phyloP scores from a whole-genome alignment of 2,113 vertebrate species.

The Brachyhypopomus occidentalis region DNA sequence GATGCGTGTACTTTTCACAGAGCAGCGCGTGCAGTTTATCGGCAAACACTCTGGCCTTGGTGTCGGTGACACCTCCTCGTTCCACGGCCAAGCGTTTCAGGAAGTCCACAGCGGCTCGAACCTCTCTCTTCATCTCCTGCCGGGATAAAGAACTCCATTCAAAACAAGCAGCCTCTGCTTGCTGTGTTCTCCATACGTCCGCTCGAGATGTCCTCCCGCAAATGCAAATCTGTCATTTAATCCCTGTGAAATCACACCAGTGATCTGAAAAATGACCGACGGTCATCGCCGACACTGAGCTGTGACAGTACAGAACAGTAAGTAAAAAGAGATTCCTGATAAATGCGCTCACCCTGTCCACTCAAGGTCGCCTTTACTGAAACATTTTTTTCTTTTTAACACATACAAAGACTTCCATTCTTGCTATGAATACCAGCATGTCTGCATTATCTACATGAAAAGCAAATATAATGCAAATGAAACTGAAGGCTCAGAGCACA shows the following conservation, averaged over 20 bases:
- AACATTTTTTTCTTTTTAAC: constrained; percentile 3
- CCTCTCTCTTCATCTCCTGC: constrained; percentile 89
- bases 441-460: constrained; percentile 47
- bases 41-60: constrained; percentile 80
- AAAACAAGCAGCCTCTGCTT: background rate
- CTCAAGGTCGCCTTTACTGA: background rate
- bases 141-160: constrained; percentile 38
- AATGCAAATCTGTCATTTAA: no score
- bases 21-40: constrained; percentile 80
- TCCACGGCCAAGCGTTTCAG: constrained; percentile 82
- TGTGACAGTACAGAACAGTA: background rate
- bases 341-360: background rate
- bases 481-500: background rate
- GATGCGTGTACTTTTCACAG: constrained; percentile 83
- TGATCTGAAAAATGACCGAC: no score
- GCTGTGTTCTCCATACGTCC: no score
- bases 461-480: constrained; percentile 65
- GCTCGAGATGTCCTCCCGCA: no score
- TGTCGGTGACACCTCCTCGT: constrained; percentile 76
- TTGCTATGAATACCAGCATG: constrained; percentile 21
- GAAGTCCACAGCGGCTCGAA: constrained; percentile 86
- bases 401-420: background rate
- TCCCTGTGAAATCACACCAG: no score
- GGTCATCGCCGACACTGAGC: no score
- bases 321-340: background rate